Base-by-base conservation (phyloP, 1,140 invertebrate species). In the Sycobia sp. region DNA sequence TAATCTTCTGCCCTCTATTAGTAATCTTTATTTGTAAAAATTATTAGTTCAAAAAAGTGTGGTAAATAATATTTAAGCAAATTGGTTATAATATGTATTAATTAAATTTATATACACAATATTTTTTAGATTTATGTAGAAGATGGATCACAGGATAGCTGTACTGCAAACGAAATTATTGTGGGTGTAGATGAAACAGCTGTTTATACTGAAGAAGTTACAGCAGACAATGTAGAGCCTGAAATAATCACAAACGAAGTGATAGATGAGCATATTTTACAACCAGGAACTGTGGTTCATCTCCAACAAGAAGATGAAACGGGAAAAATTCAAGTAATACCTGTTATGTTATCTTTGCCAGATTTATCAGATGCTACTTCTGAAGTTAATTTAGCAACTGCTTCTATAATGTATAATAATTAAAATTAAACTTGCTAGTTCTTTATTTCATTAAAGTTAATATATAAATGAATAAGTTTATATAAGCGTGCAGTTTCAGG, bases 351-450 rank as follows among this genome's bases (percentile, higher is more conserved):
- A 1, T 79, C 80, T 0, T 70, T 82, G 22, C 79, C 78, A 9
- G 78, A 82, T 57, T 61, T 82, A 14, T 69, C 73, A 4, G 80
- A 81, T n/a, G 59, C 71, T 3, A 75, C 73, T 43, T 56, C 75
- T 2, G 79, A 79, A 63, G 77, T 80, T 16, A 77, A 75, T 71
- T 71, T 82, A 18, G 74, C 75, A 0, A 79, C 78, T 16, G 74
- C 78, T 11, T 81, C 80, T 14, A 80, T 82, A 34, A 80, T 81
- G 76, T 82, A 81, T 57, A 77, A 75, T 73, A 77, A 74, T 69
- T 56, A 51, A 55, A 50, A 41, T 27, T 39, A 34, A n/a, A 44
- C 29, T 1, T 3, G 36, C 38, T 38, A 54, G 39, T 41, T 11
- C 18, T 54, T 16, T 41, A 27, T 39, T 54, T 16, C 20, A 51